phyloP scores from a whole-genome alignment of 2,113 vertebrate genomes.

The Junco hyemalis region DNA sequence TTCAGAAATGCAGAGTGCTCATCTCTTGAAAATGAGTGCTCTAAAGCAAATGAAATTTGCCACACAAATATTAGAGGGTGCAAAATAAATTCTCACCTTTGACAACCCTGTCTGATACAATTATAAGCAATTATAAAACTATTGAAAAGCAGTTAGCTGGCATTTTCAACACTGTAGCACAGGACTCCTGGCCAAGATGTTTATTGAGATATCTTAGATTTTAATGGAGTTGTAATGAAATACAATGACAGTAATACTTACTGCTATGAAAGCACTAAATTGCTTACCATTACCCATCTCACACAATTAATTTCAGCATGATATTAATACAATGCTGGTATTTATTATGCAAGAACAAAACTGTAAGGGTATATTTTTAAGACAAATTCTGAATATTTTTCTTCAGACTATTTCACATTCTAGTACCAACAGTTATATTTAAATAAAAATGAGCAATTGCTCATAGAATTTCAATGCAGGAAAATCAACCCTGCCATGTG shows the following conservation, averaged over 20 bases:
- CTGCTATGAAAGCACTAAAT: neutral
- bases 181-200: neutral
- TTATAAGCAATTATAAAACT: neutral
- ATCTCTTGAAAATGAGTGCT: neutral
- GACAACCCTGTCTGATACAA: neutral
- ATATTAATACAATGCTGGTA: neutral
- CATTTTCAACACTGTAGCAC: neutral
- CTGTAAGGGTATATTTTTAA: neutral
- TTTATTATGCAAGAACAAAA: neutral
- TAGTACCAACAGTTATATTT: constrained; percentile 21
- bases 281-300: constrained; percentile 3
- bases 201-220: neutral
- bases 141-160: neutral
- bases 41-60: neutral
- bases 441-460: constrained; percentile 41
- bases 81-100: neutral
- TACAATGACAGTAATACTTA: neutral
- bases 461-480: neutral
- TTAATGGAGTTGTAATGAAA: constrained; percentile 18
- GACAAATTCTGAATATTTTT: neutral
- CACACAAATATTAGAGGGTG: neutral
- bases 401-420: constrained; percentile 17
- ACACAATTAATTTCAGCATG: constrained; percentile 12
- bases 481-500: neutral
- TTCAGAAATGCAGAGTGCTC: neutral